Conservation (phyloP, 2,113 vertebrate genomes). For the Rissa tridactyla region DNA sequence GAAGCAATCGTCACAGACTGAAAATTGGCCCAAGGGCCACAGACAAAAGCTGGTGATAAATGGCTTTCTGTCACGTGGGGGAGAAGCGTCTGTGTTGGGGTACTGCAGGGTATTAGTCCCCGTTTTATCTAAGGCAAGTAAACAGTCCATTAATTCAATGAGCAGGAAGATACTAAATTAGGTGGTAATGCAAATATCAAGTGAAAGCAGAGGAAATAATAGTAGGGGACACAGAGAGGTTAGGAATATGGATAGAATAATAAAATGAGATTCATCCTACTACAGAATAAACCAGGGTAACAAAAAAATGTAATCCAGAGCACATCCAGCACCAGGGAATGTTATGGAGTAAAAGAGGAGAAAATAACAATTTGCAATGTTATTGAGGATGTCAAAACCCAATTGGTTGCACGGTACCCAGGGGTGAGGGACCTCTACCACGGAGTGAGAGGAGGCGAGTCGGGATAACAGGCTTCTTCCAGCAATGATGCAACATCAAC, state of each 20-base stretch:
- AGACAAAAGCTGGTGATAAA: slow-evolving; percentile 32
- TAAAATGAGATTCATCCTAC: background rate
- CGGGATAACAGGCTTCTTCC: background rate
- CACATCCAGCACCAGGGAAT: background rate
- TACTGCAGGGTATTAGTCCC: slow-evolving; percentile 38
- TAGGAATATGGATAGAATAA: background rate
- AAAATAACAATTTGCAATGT: background rate
- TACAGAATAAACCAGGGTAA: background rate
- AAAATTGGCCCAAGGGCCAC: slow-evolving; percentile 48
- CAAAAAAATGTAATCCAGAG: background rate
- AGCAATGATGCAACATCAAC: background rate
- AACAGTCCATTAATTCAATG: slow-evolving; percentile 52
- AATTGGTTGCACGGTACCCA: background rate
- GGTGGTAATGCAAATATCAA: slow-evolving; percentile 47
- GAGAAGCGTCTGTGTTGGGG: background rate
- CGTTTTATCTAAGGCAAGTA: slow-evolving; percentile 29
- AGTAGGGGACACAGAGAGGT: background rate
- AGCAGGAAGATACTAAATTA: slow-evolving; percentile 45
- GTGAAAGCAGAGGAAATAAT: slow-evolving; percentile 25
- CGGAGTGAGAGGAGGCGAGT: background rate
- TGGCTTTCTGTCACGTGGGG: background rate
- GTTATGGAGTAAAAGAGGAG: background rate
- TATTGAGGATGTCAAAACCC: background rate
- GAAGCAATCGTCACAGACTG: slow-evolving; percentile 23
- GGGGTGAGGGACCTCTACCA: background rate